Conservation (phyloP, 2,113 vertebrate species). For the Rhinopomastus cyanomelas region DNA sequence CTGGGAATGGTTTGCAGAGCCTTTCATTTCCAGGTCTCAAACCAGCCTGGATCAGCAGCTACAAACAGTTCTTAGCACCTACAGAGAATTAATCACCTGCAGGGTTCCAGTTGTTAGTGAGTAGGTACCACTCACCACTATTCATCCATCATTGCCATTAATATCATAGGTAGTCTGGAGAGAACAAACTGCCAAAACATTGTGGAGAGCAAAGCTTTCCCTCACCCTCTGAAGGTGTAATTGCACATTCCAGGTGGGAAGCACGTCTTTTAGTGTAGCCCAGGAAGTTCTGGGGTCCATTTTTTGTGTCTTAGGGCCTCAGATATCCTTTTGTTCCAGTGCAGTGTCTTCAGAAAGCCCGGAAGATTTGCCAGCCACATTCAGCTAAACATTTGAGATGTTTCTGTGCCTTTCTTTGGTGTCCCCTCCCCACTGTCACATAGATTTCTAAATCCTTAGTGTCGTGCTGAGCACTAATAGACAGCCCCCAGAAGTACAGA, state of each 20-base stretch:
- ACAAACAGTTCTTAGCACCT: background rate
- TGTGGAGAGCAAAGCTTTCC: background rate
- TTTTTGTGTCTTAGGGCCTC: background rate
- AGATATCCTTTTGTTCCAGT: background rate
- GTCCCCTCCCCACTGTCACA: background rate
- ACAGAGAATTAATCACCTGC: background rate
- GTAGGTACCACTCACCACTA: background rate
- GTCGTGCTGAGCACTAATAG: background rate
- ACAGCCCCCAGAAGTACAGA: background rate
- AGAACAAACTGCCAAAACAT: background rate
- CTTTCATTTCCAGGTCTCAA: conserved; percentile 14
- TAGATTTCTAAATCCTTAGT: background rate
- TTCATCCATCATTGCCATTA: background rate
- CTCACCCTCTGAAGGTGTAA: background rate
- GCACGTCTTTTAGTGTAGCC: background rate
- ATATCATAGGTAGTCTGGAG: background rate
- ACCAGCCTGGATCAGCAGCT: background rate
- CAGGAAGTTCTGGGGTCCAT: background rate
- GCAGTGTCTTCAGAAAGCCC: background rate
- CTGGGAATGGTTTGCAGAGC: background rate
- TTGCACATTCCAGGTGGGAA: background rate
- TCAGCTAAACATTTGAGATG: background rate
- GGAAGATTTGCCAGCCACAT: background rate
- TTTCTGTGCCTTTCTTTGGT: background rate
- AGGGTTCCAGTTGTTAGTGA: background rate